Conservation (phyloP, 2,888 invertebrate species). For the Plusia festucae region DNA sequence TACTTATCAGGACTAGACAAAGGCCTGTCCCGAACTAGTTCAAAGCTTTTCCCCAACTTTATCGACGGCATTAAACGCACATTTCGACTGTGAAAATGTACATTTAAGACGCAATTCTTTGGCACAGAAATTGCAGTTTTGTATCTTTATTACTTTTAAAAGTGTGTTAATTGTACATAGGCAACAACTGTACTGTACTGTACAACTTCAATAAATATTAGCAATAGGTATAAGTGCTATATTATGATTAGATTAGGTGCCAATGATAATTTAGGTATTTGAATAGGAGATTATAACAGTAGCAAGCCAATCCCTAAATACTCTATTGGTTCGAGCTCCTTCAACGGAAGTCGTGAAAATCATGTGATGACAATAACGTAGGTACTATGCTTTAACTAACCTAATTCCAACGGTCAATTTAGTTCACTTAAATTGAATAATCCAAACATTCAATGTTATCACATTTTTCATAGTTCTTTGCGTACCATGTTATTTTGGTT, state of each 20-base stretch:
- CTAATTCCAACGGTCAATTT: no score
- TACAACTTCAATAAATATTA: neutral
- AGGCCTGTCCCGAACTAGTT: conserved; percentile 13
- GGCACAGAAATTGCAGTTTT: neutral
- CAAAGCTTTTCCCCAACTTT: conserved; percentile 10
- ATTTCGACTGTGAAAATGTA: conserved; percentile 12
- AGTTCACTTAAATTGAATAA: neutral
- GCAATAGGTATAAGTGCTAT: neutral
- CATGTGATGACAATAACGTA: no score
- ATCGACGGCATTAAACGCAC: conserved; percentile 11
- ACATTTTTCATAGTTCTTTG: no score
- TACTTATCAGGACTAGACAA: conserved; percentile 14
- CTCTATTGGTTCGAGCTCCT: no score
- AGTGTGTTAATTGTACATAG: neutral
- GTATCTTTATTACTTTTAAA: conserved; percentile 8
- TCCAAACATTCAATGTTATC: neutral
- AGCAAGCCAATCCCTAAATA: neutral
- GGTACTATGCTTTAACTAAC: no score
- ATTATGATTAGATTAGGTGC: neutral
- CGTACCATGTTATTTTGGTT: neutral
- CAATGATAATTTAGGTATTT: neutral
- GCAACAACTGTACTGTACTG: neutral
- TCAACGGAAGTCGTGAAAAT: no score
- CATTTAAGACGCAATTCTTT: conserved; percentile 5
- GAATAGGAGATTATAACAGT: no score